phyloP scores from a whole-genome alignment of 2,888 invertebrate species.

The Arge pagana region DNA sequence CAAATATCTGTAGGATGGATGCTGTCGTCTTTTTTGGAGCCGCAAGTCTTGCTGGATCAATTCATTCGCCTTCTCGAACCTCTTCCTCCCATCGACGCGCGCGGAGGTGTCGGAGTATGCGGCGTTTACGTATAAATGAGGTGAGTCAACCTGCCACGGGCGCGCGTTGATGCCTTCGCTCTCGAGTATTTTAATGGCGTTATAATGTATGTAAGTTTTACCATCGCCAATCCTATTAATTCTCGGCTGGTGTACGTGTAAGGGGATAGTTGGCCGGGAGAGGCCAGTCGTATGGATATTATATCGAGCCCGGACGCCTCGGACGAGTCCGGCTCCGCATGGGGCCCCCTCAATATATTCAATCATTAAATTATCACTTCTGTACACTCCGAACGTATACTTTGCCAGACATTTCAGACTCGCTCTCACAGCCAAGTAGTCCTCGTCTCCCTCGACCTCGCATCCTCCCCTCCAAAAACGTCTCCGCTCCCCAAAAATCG shows the following conservation, averaged over 20 bases:
- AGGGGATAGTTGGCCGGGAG: slow-evolving; percentile 2
- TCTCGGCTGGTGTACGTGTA: slow-evolving; percentile 22
- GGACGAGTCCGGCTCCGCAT: slow-evolving; percentile 52
- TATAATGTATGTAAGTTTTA: slow-evolving; percentile 57
- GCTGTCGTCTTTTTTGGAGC: too few relatives aligned
- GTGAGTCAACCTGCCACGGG: slow-evolving; percentile 46
- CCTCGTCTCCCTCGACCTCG: not conserved
- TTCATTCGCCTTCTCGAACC: too few relatives aligned
- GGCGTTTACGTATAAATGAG: too few relatives aligned
- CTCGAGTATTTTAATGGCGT: slow-evolving; percentile 52
- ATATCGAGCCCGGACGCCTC: slow-evolving; percentile 25
- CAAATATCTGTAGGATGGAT: too few relatives aligned
- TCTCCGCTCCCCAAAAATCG: not conserved
- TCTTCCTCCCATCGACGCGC: too few relatives aligned
- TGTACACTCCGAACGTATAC: slow-evolving; percentile 42
- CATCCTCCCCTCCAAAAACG: not conserved
- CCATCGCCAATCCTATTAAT: slow-evolving; percentile 28
- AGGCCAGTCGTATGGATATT: slow-evolving; percentile 27
- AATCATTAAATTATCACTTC: slow-evolving; percentile 58
- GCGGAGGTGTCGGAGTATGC: too few relatives aligned
- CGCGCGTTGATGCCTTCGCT: slow-evolving; percentile 41
- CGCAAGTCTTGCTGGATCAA: too few relatives aligned
- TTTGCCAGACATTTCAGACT: not conserved
- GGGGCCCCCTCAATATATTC: slow-evolving; percentile 55
- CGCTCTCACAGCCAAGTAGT: too few relatives aligned